Evolutionary conservation across 2,888 invertebrate genomes (phyloP).

Genomic region (Nemapogon koenigi): DNA sequence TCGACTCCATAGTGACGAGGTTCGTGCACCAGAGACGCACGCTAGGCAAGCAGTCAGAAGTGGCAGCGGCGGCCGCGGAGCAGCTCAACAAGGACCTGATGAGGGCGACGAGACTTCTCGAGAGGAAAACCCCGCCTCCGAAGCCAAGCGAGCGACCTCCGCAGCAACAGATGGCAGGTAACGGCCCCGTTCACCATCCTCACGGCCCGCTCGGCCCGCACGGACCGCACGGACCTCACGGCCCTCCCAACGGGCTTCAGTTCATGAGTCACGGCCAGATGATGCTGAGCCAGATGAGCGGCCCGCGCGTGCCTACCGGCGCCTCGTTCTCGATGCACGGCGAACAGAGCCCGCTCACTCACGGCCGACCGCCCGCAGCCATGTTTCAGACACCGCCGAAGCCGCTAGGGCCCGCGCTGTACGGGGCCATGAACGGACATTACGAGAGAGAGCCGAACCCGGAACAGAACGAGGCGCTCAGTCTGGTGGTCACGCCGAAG

Average conservation of each 20-base stretch:
- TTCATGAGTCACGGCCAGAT: slow-evolving; percentile 52
- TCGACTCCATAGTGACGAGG: slow-evolving; percentile 87
- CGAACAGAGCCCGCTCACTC: slow-evolving; percentile 48
- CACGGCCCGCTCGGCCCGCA: no score
- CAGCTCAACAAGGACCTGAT: slow-evolving; percentile 85
- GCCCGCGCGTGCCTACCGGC: slow-evolving; percentile 66
- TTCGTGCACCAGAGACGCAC: slow-evolving; percentile 83
- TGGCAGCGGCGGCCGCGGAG: slow-evolving; percentile 80
- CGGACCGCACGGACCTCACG: no score
- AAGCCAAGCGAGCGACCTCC: slow-evolving; percentile 72
- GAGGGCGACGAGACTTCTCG: slow-evolving; percentile 81
- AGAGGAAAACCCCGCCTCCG: slow-evolving; percentile 80
- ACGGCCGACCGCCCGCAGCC: slow-evolving; percentile 69
- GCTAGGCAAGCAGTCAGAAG: slow-evolving; percentile 78
- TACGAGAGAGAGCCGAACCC: slow-evolving; percentile 74
- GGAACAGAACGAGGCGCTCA: slow-evolving; percentile 93
- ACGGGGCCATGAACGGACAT: slow-evolving; percentile 69
- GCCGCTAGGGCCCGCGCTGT: slow-evolving; percentile 71
- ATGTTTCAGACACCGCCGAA: slow-evolving; percentile 89
- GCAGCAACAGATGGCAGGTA: slow-evolving; percentile 59
- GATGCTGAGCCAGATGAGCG: slow-evolving; percentile 62
- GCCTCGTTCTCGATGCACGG: slow-evolving; percentile 71
- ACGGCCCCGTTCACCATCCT: slow-evolving; percentile 57
- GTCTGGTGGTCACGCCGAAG: slow-evolving; percentile 93
- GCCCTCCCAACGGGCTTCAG: slow-evolving; percentile 50